A percentile compares a stretch with the other conserved stretches of the same genome.
Conservation (phyloP, 1,140 invertebrate species). For the Diabrotica virgifera region DNA sequence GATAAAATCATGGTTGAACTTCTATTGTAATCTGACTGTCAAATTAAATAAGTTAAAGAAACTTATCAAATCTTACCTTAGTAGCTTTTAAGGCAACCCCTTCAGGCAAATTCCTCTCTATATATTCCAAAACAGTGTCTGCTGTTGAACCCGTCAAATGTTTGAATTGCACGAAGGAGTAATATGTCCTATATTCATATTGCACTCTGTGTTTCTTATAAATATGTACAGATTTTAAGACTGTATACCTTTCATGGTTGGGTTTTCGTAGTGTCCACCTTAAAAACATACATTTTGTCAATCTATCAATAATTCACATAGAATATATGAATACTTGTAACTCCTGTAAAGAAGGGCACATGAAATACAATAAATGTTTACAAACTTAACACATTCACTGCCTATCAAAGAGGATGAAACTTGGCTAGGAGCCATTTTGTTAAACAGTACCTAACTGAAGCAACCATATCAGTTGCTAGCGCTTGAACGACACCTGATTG, state of each 20-base stretch:
- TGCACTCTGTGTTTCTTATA: conserved; percentile 94
- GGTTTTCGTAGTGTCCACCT: conserved; percentile 73
- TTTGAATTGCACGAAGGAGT: conserved; percentile 76
- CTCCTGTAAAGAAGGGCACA: too few relatives aligned
- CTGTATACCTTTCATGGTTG: conserved; percentile 69
- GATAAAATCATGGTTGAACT: too few relatives aligned
- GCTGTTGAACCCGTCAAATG: conserved; percentile 91
- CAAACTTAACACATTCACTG: too few relatives aligned
- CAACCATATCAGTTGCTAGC: too few relatives aligned
- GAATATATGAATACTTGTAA: conserved; percentile 53
- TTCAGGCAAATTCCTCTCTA: conserved; percentile 95
- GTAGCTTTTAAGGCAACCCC: conserved; percentile 94
- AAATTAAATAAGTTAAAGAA: too few relatives aligned
- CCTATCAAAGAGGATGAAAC: too few relatives aligned
- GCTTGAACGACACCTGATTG: too few relatives aligned
- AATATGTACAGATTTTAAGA: conserved; percentile 86
- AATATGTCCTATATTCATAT: conserved; percentile 95
- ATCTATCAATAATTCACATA: conserved; percentile 21
- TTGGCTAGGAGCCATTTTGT: too few relatives aligned
- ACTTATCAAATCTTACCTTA: conserved; percentile 56
- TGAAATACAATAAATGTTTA: too few relatives aligned
- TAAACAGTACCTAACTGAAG: too few relatives aligned
- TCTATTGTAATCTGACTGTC: too few relatives aligned
- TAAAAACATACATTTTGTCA: conserved; percentile 34
- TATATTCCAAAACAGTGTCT: conserved; percentile 94